These are phyloP conservation scores for Pteria penguin DNA, from an alignment of 2,888 invertebrate species.

Conservation along the genomic window DNA sequence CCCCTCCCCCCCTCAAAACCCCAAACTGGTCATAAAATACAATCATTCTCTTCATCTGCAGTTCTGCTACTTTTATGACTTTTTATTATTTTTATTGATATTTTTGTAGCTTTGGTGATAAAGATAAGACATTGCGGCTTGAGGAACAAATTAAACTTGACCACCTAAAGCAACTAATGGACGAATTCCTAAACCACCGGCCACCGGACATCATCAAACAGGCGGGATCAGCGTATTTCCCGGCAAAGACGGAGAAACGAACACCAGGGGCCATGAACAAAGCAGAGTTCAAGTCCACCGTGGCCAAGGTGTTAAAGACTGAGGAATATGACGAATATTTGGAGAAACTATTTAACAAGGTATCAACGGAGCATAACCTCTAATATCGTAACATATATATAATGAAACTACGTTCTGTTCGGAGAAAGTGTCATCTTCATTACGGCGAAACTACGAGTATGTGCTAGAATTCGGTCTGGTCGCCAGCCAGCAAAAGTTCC, in stretches of 20 bases:
- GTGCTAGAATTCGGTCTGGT: too few species aligned
- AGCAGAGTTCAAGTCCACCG: conserved; percentile 76
- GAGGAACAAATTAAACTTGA: conserved; percentile 77
- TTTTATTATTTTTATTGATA: too few species aligned
- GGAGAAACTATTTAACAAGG: conserved; percentile 77
- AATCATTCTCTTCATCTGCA: too few species aligned
- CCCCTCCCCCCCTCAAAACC: too few species aligned
- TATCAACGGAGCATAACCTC: too few species aligned
- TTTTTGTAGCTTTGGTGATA: conserved; percentile 71
- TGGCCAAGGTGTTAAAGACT: conserved; percentile 74
- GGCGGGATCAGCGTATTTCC: conserved; percentile 68
- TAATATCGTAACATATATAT: too few species aligned
- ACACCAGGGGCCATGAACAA: conserved; percentile 76
- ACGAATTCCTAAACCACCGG: conserved; percentile 71
- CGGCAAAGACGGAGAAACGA: conserved; percentile 65
- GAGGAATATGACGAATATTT: conserved; percentile 77
- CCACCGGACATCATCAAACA: conserved; percentile 68
- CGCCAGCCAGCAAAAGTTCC: too few species aligned
- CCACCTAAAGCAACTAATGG: conserved; percentile 77
- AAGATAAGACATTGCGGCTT: conserved; percentile 70
- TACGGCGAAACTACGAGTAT: too few species aligned
- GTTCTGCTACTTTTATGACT: too few species aligned
- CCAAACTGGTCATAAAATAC: too few species aligned
- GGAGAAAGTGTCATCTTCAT: too few species aligned
- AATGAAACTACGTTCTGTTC: too few species aligned